phyloP scores from a whole-genome alignment of 1,140 invertebrate genomes.

The Doryteuthis pealeii region DNA sequence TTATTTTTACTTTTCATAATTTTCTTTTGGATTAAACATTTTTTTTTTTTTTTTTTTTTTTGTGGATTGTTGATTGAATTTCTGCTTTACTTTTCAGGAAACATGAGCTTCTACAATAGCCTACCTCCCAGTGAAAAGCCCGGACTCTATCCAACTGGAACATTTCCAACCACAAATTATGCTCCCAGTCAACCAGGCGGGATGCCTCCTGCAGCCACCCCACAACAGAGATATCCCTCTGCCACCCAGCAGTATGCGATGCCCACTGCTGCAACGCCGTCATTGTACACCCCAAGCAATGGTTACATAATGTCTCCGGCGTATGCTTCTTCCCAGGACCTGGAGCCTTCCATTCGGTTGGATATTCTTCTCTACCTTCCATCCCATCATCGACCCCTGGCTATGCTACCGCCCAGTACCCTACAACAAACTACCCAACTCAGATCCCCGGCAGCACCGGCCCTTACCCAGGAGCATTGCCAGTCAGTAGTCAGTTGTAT shows the following conservation, averaged over 20 bases:
- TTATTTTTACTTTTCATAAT: too few species aligned
- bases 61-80: too few species aligned
- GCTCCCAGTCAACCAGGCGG: background rate
- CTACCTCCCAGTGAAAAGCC: background rate
- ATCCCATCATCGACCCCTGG: conserved; percentile 11
- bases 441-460: background rate
- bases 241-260: conserved; percentile 10
- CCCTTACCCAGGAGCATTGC: background rate
- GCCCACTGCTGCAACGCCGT: conserved; percentile 7
- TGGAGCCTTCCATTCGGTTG: conserved; percentile 9
- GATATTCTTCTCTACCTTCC: conserved; percentile 12
- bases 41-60: too few species aligned
- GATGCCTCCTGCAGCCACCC: conserved; percentile 4
- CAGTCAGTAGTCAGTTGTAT: conserved; percentile 13
- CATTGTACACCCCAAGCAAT: conserved; percentile 7
- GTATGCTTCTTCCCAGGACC: conserved; percentile 4
- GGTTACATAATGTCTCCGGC: conserved; percentile 9
- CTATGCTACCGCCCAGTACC: conserved; percentile 9
- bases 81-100: background rate
- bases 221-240: conserved; percentile 4
- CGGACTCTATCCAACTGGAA: conserved; percentile 8
- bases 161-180: conserved; percentile 7
- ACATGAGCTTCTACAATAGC: conserved; percentile 12
- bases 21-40: too few species aligned
- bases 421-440: background rate